Conservation (phyloP, 2,888 invertebrate species). For the Rotaria sp. region DNA sequence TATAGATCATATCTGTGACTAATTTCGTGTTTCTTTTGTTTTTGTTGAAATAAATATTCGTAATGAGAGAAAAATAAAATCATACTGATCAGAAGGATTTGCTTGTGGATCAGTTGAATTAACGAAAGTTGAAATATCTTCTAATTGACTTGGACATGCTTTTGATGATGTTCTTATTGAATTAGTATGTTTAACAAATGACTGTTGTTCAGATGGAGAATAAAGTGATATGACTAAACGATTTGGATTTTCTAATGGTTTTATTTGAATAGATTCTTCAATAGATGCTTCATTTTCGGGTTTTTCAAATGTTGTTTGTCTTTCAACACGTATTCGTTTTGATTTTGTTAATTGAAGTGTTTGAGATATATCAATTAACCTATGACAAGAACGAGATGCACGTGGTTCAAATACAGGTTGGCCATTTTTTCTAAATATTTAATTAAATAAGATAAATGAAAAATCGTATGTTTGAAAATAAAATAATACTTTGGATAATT, state of each 20-base stretch:
- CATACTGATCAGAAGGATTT: neutral
- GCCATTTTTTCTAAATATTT: neutral
- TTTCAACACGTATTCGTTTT: neutral
- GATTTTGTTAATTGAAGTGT: slow-evolving; percentile 24
- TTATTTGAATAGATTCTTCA: neutral
- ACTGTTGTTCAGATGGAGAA: neutral
- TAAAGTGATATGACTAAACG: neutral
- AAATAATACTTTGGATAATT: neutral
- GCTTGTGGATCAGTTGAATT: neutral
- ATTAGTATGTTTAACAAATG: neutral
- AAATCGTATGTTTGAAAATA: neutral
- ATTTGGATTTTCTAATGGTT: slow-evolving; percentile 14
- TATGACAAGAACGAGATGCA: neutral
- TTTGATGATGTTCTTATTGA: neutral
- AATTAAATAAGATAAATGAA: neutral
- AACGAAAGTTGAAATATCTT: neutral
- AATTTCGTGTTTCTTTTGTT: no score
- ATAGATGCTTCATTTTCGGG: neutral
- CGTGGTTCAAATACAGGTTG: neutral
- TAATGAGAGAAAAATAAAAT: neutral
- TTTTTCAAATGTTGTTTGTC: slow-evolving; percentile 25
- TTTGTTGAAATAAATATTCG: no score
- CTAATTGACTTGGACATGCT: neutral
- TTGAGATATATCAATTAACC: neutral
- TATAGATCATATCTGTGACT: no score